Evolutionary conservation across 2,888 invertebrate species (phyloP), one percentile per base, ranked within the genome.

Genomic region (Cataglyphis altisquamis): DNA sequence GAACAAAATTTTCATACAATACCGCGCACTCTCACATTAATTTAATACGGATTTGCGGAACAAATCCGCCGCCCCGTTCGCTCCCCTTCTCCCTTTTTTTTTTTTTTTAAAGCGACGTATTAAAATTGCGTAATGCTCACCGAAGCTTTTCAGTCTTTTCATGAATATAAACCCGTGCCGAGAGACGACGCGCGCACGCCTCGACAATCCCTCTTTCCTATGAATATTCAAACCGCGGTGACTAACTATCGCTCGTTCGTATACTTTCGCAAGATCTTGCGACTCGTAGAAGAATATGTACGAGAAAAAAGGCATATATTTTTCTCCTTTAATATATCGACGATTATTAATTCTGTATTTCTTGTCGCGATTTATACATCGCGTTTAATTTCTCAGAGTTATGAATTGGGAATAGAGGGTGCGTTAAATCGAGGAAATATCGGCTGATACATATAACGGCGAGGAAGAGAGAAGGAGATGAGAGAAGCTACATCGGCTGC

Each of bases 141-240:
- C 84, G 73, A 77, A 75, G 72, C 82, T 80, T 89, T 89, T 87
- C 75, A 62, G 84, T 82, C 82, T 87, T 89, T 89, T 87, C 89
- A 89, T 89, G 89, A 89, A 89, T 89, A 89, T 86, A 89, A 89
- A 87, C 85, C 80, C 41, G 15, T n/a, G 8, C 21, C 36, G 60
- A 39, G 70, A 18, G 45, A 67, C 68, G 55, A 18, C 21, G n/a
- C 10, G n/a, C 55, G 63, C 66, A 68, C 77, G 66, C 66, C 82
- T 72, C 68, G 73, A 25, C 83, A 72, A 74, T 74, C 70, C 77
- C 52, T 55, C 63, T 39, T 80, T 18, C 9, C 48, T 60, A 87
- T 89, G 89, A 89, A 89, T 89, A 89, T 89, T 89, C 87, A 89
- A 81, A 67, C 12, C 52, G 39, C 45, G 70, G 15, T 66, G 77